Conservation (phyloP, 2,888 invertebrate species). For the Branchellion lobata region DNA sequence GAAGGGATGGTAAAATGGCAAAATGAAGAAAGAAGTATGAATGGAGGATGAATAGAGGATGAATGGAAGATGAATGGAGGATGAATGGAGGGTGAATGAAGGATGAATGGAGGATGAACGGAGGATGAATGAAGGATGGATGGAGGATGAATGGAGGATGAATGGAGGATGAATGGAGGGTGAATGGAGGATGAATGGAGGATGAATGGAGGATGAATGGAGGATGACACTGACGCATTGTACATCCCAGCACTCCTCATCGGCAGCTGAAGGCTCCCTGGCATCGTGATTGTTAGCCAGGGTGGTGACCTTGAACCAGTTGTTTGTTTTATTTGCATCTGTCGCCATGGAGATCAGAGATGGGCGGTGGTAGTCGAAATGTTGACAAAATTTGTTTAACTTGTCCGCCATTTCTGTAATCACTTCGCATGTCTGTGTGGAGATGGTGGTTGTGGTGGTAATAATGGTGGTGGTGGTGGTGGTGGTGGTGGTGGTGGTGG, state of each 20-base stretch:
- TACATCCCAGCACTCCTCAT: neutral
- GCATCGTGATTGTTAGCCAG: slow-evolving; percentile 23
- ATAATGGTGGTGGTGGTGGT: neutral
- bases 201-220: too few relatives aligned
- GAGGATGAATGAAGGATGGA: too few relatives aligned
- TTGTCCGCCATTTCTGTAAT: neutral
- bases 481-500: neutral
- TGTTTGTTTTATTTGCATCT: neutral
- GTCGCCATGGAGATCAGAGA: neutral
- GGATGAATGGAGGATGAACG: too few relatives aligned
- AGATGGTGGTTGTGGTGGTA: too few relatives aligned
- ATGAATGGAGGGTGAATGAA: too few relatives aligned
- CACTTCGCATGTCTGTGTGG: slow-evolving; percentile 23
- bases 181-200: too few relatives aligned
- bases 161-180: too few relatives aligned
- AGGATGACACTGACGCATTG: slow-evolving; percentile 16
- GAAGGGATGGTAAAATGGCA: too few relatives aligned
- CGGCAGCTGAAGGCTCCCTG: neutral
- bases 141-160: too few relatives aligned
- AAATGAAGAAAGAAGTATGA: too few relatives aligned
- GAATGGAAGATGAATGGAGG: too few relatives aligned
- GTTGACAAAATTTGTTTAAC: slow-evolving; percentile 1
- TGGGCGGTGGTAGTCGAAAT: neutral
- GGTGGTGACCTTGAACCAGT: slow-evolving; percentile 19
- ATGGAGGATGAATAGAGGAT: too few relatives aligned